Percentiles rank a stretch among this genome's conserved stretches.
These are phyloP conservation scores for Halictus rubicundus DNA, from an alignment of 1,140 invertebrate genomes.

Conservation along the genomic window DNA sequence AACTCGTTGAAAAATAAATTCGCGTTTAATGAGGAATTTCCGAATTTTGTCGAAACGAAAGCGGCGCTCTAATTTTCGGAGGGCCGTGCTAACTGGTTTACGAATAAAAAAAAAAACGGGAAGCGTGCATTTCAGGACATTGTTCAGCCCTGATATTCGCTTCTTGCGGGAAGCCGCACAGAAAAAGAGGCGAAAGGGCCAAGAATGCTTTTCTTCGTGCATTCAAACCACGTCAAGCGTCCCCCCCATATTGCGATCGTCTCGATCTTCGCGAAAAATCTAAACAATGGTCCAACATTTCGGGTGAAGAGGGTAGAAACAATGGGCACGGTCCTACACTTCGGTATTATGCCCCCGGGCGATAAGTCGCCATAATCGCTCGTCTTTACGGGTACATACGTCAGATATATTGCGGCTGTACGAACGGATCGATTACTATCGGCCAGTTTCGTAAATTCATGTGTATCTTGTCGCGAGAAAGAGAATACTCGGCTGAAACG, in stretches of 20 bases:
- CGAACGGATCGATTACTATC: neutral
- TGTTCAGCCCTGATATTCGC: conserved; percentile 8
- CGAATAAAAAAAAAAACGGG: neutral
- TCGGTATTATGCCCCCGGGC: conserved; percentile 53
- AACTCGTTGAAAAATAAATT: too few relatives aligned
- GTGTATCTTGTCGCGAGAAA: neutral
- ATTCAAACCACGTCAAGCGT: conserved; percentile 56
- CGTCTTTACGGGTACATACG: conserved; percentile 21
- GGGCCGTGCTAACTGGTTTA: conserved; percentile 2
- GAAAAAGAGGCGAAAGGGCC: neutral
- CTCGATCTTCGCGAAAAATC: conserved; percentile 50
- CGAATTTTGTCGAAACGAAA: neutral
- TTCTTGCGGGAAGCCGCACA: neutral
- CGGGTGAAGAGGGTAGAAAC: conserved; percentile 44
- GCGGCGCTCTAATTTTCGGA: conserved; percentile 2
- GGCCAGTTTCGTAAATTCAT: neutral
- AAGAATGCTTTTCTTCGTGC: conserved; percentile 42
- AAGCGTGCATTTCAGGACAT: conserved; percentile 16
- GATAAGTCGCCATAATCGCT: conserved; percentile 54
- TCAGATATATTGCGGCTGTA: neutral
- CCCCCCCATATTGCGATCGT: conserved; percentile 51
- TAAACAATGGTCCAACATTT: conserved; percentile 60
- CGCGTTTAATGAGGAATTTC: too few relatives aligned
- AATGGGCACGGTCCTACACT: conserved; percentile 42
- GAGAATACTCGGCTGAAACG: neutral